Evolutionary conservation across 2,797 vertebrate species (phyloP).

Genomic region (Austrolebias charrua): DNA sequence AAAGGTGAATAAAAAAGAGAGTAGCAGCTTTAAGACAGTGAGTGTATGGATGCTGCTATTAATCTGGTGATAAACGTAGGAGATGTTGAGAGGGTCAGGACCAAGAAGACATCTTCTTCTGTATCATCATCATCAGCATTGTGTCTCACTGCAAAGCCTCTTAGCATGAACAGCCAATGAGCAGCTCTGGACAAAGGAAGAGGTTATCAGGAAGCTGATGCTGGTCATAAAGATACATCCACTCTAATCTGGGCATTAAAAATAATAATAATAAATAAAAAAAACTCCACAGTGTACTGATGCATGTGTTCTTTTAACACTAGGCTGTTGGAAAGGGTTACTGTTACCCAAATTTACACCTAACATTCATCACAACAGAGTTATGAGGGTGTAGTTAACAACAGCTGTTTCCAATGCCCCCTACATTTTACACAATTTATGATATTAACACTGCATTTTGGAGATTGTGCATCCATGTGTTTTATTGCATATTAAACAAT

Average conservation of each 20-base stretch:
- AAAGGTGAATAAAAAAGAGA: no score
- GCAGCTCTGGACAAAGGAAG: constrained; percentile 26
- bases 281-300: constrained; percentile 10
- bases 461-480: no score
- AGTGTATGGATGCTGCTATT: constrained; percentile 47
- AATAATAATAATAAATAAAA: no score
- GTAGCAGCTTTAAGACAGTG: constrained; percentile 7
- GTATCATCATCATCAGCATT: constrained; percentile 42
- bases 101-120: constrained; percentile 37
- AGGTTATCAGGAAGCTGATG: constrained; percentile 28
- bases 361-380: no score
- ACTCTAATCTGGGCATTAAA: constrained; percentile 34
- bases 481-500: no score
- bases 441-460: no score
- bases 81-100: constrained; percentile 48
- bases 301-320: constrained; percentile 9
- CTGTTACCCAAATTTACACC: neutral
- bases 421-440: no score
- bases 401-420: no score
- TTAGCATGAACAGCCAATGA: constrained; percentile 68
- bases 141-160: constrained; percentile 41
- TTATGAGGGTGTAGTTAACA: no score
- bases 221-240: constrained; percentile 47
- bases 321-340: neutral
- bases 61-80: constrained; percentile 59